Conservation (phyloP, 2,797 vertebrate species). For the Siniperca scherzeri region DNA sequence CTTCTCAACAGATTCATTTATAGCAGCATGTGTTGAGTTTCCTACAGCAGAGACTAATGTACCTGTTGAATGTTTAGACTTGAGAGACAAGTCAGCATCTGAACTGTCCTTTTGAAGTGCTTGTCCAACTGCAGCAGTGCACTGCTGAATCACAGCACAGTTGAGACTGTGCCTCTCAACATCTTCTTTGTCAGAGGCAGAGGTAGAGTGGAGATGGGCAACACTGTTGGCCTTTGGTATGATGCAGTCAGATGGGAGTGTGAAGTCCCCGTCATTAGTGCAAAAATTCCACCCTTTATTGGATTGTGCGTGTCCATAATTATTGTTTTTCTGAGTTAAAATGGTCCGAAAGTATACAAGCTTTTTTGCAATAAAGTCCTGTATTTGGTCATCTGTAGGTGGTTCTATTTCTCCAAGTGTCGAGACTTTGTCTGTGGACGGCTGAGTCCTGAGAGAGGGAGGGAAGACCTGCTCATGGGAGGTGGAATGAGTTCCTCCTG, state of each 20-base stretch:
- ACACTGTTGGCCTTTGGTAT: not conserved
- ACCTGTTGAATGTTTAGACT: conserved; percentile 42
- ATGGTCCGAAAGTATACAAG: fast-evolving
- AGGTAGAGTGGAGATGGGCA: not conserved
- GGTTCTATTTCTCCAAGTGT: not conserved
- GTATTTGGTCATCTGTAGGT: conserved; percentile 23
- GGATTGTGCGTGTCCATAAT: fast-evolving
- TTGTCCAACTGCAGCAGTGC: not conserved
- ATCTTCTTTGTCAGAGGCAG: not conserved
- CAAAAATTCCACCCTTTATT: too few relatives aligned
- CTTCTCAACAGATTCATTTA: not conserved
- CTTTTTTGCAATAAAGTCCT: fast-evolving
- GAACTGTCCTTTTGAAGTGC: not conserved
- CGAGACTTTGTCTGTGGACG: not conserved
- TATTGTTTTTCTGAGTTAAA: not conserved
- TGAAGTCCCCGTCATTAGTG: not conserved
- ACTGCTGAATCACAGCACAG: not conserved
- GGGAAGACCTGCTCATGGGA: not conserved
- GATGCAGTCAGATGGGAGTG: not conserved
- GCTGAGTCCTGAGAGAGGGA: not conserved
- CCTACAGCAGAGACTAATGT: not conserved
- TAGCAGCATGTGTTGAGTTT: not conserved
- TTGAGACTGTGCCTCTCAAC: not conserved
- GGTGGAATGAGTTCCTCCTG: not conserved
- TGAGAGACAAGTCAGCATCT: not conserved